Conservation (phyloP, 2,888 invertebrate species). For the Tipula lateralis region DNA sequence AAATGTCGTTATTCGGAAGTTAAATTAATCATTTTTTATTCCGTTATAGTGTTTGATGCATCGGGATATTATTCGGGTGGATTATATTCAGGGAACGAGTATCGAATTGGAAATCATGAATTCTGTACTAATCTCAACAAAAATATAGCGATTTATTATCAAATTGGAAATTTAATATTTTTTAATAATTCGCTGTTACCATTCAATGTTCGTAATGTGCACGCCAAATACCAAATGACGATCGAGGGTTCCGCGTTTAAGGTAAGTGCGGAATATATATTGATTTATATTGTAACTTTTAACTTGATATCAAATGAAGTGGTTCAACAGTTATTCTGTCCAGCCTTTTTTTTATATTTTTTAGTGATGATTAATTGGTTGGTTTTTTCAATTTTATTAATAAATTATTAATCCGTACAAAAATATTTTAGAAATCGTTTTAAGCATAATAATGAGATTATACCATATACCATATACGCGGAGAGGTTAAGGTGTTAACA, state of each 20-base stretch:
- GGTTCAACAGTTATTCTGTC: too few species aligned
- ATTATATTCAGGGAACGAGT: constrained; percentile 71
- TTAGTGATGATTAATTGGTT: too few species aligned
- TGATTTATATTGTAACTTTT: too few species aligned
- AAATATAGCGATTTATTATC: neutral
- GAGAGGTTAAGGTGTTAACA: too few species aligned
- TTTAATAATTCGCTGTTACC: constrained; percentile 35
- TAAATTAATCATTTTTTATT: constrained; percentile 30
- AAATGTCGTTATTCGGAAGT: neutral
- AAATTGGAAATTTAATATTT: neutral
- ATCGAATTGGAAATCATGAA: constrained; percentile 56
- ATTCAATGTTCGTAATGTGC: constrained; percentile 39
- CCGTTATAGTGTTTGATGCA: constrained; percentile 57
- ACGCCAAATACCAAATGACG: constrained; percentile 38
- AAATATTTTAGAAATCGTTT: neutral
- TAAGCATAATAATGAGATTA: too few species aligned
- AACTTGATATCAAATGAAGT: too few species aligned
- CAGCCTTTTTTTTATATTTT: too few species aligned
- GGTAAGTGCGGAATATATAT: too few species aligned
- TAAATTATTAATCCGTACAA: too few species aligned
- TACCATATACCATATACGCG: too few species aligned
- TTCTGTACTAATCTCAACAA: constrained; percentile 38
- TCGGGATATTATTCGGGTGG: constrained; percentile 67
- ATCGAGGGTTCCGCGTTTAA: constrained; percentile 12
- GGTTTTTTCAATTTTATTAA: too few species aligned